Base-by-base conservation (phyloP, 2,797 vertebrate genomes). In the Forpus xanthops region DNA sequence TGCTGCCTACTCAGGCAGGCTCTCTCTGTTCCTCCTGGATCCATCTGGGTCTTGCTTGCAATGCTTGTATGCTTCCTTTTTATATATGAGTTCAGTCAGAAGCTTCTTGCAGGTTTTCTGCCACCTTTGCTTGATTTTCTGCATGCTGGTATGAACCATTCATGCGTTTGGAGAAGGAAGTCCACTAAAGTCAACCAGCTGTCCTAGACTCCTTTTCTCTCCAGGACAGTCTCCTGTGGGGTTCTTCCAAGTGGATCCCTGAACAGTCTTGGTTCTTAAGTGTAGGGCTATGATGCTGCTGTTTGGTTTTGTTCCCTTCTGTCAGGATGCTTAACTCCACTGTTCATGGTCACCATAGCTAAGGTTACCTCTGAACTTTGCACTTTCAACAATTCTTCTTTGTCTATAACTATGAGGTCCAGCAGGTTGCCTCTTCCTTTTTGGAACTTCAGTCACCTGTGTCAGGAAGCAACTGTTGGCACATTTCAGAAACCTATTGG, bases 1-100 rank as follows among this genome's bases (percentile, higher is more conserved):
- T 0, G 1, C 50, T 67, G 42, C 14, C 7, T 62, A 39, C 18
- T 84, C 12, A 50, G 74, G n/a, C 19, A 39, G 15, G 2, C 1
- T 79, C 33, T 78, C 28, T 78, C 28, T 42, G 0, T 79, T 90
- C 41, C 27, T 74, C 31, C 23, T 61, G 37, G 25, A 41, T 64
- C 82, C 67, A 47, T 31, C 8, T 45, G 37, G 8, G 8, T 87
- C 39, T 21, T 50, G 33, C 27, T 45, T 79, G 15, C 14, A 6
- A 17, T 82, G 20, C 16, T n/a, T 82, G 10, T 41, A 33, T 0
- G 1, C 25, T 78, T 55, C 9, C 4, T 55, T 58, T 42, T 71
- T 60, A 44, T 5, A 4, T 24, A 7, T 50, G 42, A 55, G 6
- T 89, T 92, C 64, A 39, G 45, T 55, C 31, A 82, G 75, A 87